Evolutionary conservation across 2,888 invertebrate genomes (phyloP).

Genomic region (Himalopsyche kuldschensis): DNA sequence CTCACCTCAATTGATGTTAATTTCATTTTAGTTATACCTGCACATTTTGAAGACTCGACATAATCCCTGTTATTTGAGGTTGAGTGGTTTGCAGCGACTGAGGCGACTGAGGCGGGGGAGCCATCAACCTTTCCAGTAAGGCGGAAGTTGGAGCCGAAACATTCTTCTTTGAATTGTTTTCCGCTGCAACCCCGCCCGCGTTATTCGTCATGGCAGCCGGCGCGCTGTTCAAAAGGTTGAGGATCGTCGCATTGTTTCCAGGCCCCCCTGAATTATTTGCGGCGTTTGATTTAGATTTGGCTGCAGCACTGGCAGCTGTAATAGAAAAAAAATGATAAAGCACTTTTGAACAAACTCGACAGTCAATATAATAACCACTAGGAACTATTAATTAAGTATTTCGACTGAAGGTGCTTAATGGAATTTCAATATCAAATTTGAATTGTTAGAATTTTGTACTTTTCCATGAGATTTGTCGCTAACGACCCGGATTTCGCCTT

Average conservation of each 20-base stretch:
- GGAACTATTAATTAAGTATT: too few species aligned
- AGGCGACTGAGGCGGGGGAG: slow-evolving; percentile 42
- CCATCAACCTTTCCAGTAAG: slow-evolving; percentile 38
- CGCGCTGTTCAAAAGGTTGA: slow-evolving; percentile 76
- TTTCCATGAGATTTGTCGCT: too few species aligned
- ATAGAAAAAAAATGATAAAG: neutral
- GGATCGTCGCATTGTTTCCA: slow-evolving; percentile 71
- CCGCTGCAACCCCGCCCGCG: slow-evolving; percentile 51
- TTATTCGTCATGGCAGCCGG: slow-evolving; percentile 73
- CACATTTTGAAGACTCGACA: slow-evolving; percentile 77
- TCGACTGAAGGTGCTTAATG: too few species aligned
- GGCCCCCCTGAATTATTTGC: slow-evolving; percentile 50
- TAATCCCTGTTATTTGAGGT: slow-evolving; percentile 41
- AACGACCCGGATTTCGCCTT: too few species aligned
- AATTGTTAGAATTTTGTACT: too few species aligned
- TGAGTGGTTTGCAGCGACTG: neutral
- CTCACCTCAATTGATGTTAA: too few species aligned
- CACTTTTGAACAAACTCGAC: too few species aligned
- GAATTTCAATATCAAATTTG: too few species aligned
- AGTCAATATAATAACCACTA: too few species aligned
- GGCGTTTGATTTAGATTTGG: slow-evolving; percentile 46
- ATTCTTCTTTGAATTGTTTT: slow-evolving; percentile 43
- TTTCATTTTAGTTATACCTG: slow-evolving; percentile 54
- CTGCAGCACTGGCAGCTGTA: slow-evolving; percentile 54
- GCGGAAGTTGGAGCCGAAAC: slow-evolving; percentile 40